phyloP scores from a whole-genome alignment of 2,888 invertebrate genomes.

The Chymomyza amoena region DNA sequence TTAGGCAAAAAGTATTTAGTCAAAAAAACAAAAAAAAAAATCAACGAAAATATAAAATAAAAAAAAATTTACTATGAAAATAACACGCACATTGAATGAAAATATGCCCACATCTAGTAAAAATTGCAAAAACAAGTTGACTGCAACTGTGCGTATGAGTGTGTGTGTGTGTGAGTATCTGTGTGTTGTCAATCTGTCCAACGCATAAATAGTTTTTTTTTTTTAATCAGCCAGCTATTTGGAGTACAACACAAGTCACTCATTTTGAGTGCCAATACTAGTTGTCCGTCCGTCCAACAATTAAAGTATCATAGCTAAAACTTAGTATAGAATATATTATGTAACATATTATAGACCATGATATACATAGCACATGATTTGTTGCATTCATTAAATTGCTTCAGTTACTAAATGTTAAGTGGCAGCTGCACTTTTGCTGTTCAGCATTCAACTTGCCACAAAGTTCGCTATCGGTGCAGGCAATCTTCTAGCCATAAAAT shows the following conservation, averaged over 20 bases:
- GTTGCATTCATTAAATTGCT: not conserved
- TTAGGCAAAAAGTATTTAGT: slow-evolving; percentile 58
- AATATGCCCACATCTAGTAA: slow-evolving; percentile 58
- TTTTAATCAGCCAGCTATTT: slow-evolving; percentile 15
- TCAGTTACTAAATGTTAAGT: not conserved
- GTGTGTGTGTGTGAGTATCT: slow-evolving; percentile 12
- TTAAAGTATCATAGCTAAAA: not conserved
- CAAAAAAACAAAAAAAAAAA: slow-evolving; percentile 29
- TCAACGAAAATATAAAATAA: not conserved
- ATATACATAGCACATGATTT: not conserved
- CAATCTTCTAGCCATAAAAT: not conserved
- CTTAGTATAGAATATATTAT: not conserved
- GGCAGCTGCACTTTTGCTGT: not conserved
- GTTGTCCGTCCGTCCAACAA: not conserved
- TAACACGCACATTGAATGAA: slow-evolving; percentile 36
- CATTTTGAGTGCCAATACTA: slow-evolving; percentile 32
- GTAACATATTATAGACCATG: not conserved
- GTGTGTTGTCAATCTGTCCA: slow-evolving; percentile 11
- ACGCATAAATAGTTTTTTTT: slow-evolving; percentile 24
- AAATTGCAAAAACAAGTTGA: slow-evolving; percentile 52
- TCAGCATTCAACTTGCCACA: not conserved
- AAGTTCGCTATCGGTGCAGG: not conserved
- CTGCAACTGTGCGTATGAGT: slow-evolving; percentile 7
- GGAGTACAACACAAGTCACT: slow-evolving; percentile 33
- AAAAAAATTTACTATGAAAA: not conserved